These are phyloP conservation scores for Glareola pratincola DNA, from an alignment of 2,113 vertebrate genomes.

Conservation along the genomic window DNA sequence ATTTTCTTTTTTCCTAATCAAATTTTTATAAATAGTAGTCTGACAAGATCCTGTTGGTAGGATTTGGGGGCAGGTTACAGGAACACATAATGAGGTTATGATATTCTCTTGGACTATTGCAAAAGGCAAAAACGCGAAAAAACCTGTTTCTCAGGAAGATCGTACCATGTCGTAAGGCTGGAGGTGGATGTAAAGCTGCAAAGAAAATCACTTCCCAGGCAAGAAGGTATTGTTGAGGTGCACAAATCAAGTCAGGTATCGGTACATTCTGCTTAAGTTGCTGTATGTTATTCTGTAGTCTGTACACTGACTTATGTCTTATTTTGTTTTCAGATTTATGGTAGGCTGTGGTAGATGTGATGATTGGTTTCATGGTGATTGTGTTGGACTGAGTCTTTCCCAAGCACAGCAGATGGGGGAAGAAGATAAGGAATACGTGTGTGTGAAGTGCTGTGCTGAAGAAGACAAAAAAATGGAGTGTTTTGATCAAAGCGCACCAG, in stretches of 20 bases:
- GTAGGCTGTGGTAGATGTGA: slow-evolving; percentile 96
- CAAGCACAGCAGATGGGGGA: slow-evolving; percentile 95
- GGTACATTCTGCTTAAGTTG: not conserved
- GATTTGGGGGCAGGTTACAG: not conserved
- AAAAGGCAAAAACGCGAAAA: not conserved
- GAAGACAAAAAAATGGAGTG: slow-evolving; percentile 84
- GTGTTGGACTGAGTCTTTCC: slow-evolving; percentile 90
- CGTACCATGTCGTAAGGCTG: slow-evolving; percentile 65
- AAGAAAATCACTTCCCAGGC: not conserved
- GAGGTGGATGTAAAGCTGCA: slow-evolving; percentile 59
- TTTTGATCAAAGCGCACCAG: slow-evolving; percentile 62
- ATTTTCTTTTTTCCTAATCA: not conserved
- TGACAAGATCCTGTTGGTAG: not conserved
- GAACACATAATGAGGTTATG: not conserved
- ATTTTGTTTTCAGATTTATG: slow-evolving; percentile 86
- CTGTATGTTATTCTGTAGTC: not conserved
- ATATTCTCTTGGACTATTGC: slow-evolving; percentile 7
- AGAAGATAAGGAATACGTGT: slow-evolving; percentile 96
- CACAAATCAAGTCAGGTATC: not conserved
- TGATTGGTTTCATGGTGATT: slow-evolving; percentile 98
- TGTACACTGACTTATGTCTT: not conserved
- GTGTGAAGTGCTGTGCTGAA: slow-evolving; percentile 92
- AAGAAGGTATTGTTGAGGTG: not conserved
- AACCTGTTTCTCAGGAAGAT: not conserved
- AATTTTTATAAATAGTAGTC: not conserved